These are phyloP conservation scores for Copsychus sechellarum DNA, from an alignment of 2,113 vertebrate genomes.

Conservation along the genomic window DNA sequence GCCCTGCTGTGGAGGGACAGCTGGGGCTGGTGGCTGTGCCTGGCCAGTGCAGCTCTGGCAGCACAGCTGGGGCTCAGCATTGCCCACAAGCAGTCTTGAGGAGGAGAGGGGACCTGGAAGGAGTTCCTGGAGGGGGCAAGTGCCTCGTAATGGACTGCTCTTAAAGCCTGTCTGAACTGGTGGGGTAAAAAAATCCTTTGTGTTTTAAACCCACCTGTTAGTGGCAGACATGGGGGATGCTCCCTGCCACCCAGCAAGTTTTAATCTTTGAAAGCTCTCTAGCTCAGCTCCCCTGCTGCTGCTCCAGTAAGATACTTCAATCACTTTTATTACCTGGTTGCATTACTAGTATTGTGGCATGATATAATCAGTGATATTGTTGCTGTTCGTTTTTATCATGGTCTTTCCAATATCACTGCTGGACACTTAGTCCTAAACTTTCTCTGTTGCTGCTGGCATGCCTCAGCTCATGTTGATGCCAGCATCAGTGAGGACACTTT, in stretches of 20 bases:
- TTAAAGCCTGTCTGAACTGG: neutral
- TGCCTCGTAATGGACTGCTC: neutral
- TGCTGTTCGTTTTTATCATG: neutral
- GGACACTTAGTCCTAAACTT: neutral
- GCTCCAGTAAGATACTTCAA: neutral
- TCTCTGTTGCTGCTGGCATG: slow-evolving; percentile 4
- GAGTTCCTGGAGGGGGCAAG: neutral
- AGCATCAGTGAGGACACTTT: neutral
- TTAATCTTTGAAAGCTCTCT: neutral
- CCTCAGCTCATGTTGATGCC: slow-evolving; percentile 7
- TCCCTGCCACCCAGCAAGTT: neutral
- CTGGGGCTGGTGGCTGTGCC: neutral
- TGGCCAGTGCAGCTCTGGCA: neutral
- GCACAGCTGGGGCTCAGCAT: neutral
- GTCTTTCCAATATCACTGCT: neutral
- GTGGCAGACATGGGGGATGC: neutral
- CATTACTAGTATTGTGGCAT: neutral
- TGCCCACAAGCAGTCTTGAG: neutral
- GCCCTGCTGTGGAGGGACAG: neutral
- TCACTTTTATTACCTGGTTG: neutral
- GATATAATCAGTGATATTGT: neutral
- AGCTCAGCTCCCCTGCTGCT: slow-evolving; percentile 4
- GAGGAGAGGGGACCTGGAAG: neutral
- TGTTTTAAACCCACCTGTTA: neutral
- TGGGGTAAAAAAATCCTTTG: neutral